phyloP scores from a whole-genome alignment of 2,797 vertebrate genomes.

The Streptopelia turtur region DNA sequence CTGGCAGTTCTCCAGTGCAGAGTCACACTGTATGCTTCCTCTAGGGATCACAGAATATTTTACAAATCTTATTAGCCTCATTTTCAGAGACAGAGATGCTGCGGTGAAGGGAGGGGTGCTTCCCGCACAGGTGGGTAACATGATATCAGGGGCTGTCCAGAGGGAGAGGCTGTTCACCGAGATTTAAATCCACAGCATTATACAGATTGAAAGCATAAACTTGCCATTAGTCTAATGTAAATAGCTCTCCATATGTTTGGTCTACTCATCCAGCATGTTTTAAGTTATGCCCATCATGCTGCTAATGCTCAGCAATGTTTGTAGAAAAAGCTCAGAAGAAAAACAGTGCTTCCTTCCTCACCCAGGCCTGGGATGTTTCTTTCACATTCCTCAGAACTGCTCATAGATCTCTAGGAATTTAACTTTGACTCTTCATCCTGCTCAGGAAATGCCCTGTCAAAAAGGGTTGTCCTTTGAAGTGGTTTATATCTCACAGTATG shows the following conservation, averaged over 20 bases:
- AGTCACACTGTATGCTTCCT: not conserved
- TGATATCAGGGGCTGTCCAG: not conserved
- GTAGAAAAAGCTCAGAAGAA: not conserved
- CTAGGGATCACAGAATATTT: not conserved
- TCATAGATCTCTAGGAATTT: not conserved
- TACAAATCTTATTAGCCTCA: not conserved
- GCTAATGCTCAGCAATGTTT: not conserved
- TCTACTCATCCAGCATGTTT: not conserved
- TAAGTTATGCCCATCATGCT: not conserved
- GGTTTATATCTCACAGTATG: not conserved
- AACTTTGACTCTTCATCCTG: not conserved
- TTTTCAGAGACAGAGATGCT: not conserved
- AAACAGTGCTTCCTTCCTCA: not conserved
- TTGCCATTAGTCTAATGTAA: not conserved
- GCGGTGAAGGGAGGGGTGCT: not conserved
- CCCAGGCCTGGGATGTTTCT: not conserved
- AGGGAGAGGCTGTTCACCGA: not conserved
- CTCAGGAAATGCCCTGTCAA: not conserved
- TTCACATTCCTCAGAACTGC: not conserved
- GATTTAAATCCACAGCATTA: not conserved
- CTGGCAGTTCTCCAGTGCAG: not conserved
- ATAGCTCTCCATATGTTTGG: not conserved
- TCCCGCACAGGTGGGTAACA: not conserved
- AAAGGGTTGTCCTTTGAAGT: not conserved
- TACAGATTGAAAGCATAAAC: not conserved